These are phyloP conservation scores for Epistrophella euchroma DNA, from an alignment of 2,888 invertebrate species.

Conservation along the genomic window DNA sequence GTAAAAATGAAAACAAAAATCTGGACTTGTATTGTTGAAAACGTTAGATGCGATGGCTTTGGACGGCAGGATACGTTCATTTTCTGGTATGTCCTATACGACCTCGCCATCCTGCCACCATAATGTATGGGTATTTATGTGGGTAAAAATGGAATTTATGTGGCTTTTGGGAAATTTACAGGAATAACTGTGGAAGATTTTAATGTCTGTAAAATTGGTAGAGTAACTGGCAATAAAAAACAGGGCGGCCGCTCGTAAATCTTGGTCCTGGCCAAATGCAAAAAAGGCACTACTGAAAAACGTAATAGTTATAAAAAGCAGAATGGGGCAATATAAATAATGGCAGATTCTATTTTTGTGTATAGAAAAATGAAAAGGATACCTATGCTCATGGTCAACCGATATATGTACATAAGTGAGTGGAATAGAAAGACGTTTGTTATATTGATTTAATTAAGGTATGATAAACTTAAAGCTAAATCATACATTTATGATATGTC, in stretches of 20 bases:
- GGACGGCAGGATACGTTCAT: slow-evolving; percentile 46
- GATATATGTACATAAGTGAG: background rate
- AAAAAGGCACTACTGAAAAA: slow-evolving; percentile 63
- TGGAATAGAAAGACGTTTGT: background rate
- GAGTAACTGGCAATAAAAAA: slow-evolving; percentile 74
- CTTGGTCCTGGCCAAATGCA: slow-evolving; percentile 63
- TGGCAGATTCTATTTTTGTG: slow-evolving; percentile 21
- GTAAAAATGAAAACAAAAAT: slow-evolving; percentile 43
- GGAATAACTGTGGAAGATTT: slow-evolving; percentile 75
- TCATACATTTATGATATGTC: background rate
- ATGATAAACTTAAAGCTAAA: background rate
- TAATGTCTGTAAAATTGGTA: slow-evolving; percentile 75
- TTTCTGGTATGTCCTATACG: slow-evolving; percentile 61
- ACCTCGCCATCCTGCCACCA: slow-evolving; percentile 67
- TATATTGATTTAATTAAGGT: background rate
- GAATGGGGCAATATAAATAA: slow-evolving; percentile 35
- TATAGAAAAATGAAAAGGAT: slow-evolving; percentile 4
- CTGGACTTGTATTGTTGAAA: slow-evolving; percentile 45
- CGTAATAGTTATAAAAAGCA: slow-evolving; percentile 25
- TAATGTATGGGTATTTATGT: slow-evolving; percentile 75
- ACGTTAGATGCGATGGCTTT: slow-evolving; percentile 54
- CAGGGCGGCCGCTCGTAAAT: slow-evolving; percentile 69
- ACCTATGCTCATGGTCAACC: slow-evolving; percentile 8
- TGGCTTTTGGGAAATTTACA: slow-evolving; percentile 75
- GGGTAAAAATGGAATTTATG: slow-evolving; percentile 74